Evolutionary conservation across 2,797 vertebrate genomes (phyloP).

Genomic region (Micrastur ruficollis): DNA sequence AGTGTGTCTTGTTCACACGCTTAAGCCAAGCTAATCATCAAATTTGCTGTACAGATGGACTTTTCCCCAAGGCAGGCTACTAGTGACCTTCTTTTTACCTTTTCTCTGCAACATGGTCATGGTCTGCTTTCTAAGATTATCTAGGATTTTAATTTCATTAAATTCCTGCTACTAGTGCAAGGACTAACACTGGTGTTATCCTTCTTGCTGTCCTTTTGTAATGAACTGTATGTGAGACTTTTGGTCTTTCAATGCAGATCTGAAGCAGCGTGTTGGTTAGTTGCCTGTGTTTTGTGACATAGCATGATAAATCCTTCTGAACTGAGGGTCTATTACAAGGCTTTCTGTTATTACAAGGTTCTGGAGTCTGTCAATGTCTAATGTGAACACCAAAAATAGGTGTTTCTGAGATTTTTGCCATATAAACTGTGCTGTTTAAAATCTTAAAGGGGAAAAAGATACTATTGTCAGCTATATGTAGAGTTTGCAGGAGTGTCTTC

Average conservation of each 20-base stretch:
- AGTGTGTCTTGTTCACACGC: background rate
- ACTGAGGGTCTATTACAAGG: background rate
- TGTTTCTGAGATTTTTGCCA: background rate
- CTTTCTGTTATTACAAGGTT: background rate
- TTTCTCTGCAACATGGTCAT: background rate
- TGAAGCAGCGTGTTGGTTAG: background rate
- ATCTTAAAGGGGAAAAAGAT: background rate
- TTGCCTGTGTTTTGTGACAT: background rate
- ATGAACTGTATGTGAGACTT: background rate
- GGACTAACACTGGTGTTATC: background rate
- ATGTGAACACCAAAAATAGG: background rate
- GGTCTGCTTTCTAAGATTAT: conserved; percentile 36
- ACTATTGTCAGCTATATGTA: background rate
- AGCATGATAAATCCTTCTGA: background rate
- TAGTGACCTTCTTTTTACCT: conserved; percentile 3
- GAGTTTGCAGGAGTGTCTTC: background rate
- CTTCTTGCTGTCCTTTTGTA: background rate
- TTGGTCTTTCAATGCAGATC: background rate
- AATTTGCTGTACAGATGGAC: background rate
- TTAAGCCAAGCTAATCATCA: background rate
- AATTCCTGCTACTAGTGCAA: background rate
- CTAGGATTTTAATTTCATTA: background rate
- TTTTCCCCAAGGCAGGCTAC: background rate
- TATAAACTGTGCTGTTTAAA: background rate
- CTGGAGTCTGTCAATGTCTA: background rate